phyloP scores from a whole-genome alignment of 1,140 invertebrate genomes.

The Euwallacea similis region DNA sequence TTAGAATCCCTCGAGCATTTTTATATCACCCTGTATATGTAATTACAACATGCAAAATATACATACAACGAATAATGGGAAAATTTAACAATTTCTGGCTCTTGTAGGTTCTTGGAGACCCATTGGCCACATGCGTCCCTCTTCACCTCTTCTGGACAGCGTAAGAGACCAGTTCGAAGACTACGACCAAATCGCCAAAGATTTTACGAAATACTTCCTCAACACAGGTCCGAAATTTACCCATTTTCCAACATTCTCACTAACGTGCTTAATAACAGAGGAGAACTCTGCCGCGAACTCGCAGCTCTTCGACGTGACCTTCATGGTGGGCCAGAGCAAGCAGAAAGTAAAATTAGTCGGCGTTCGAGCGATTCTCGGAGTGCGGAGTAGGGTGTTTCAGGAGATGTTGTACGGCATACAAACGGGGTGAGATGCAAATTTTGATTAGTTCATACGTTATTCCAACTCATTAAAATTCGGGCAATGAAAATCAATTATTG shows the following conservation, averaged over 20 bases:
- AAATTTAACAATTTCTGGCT: not conserved
- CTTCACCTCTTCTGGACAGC: constrained; percentile 87
- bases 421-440: constrained; percentile 60
- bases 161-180: constrained; percentile 91
- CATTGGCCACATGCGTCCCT: constrained; percentile 92
- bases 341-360: constrained; percentile 87
- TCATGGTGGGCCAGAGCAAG: constrained; percentile 87
- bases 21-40: no score
- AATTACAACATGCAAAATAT: no score
- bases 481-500: no score
- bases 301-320: constrained; percentile 87
- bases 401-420: constrained; percentile 95
- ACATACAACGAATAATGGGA: no score
- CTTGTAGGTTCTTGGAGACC: constrained; percentile 83
- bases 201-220: constrained; percentile 88
- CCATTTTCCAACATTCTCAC: not conserved
- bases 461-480: not conserved
- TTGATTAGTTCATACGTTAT: not conserved
- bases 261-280: constrained; percentile 51
- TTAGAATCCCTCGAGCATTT: no score
- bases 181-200: constrained; percentile 90
- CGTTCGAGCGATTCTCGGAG: constrained; percentile 87
- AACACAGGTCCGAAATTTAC: constrained; percentile 57
- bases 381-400: constrained; percentile 85
- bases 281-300: constrained; percentile 71